These are phyloP conservation scores for Pseudorhiza aurosa DNA, from an alignment of 30 jellyfish, hydroid and myxozoan species.

Conservation along the genomic window DNA sequence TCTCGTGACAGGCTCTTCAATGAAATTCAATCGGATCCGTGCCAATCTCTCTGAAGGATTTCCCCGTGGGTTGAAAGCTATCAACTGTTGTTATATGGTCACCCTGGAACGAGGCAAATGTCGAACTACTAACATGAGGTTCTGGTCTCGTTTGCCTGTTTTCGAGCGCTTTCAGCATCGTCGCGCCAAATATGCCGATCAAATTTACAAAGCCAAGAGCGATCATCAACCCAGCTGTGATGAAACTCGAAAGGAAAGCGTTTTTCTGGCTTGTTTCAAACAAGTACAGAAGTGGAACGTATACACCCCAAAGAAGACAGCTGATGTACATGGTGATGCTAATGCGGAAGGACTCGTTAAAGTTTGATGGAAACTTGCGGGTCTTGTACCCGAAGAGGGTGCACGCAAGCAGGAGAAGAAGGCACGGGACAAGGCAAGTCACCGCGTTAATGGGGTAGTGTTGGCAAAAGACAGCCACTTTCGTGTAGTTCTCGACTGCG, in stretches of 20 bases:
- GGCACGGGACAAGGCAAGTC: conserved; percentile 38
- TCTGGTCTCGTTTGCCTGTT: background rate
- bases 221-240: conserved; percentile 4
- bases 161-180: background rate
- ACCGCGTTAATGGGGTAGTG: conserved; percentile 15
- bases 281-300: conserved; percentile 7
- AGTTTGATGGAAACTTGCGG: conserved; percentile 77
- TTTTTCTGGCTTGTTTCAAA: background rate
- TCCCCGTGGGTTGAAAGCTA: too few relatives aligned
- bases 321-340: conserved; percentile 83
- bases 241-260: conserved; percentile 11
- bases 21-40: background rate
- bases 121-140: background rate
- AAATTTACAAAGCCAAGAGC: conserved; percentile 9
- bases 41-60: background rate
- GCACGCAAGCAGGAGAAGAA: conserved; percentile 64
- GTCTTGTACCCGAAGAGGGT: conserved; percentile 80
- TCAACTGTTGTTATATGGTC: background rate
- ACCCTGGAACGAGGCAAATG: background rate
- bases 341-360: conserved; percentile 80
- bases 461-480: conserved; percentile 40
- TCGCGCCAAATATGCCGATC: conserved; percentile 38
- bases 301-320: conserved; percentile 43
- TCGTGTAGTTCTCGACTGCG: background rate
- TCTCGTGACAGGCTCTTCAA: too few relatives aligned